phyloP scores from a whole-genome alignment of 2,797 vertebrate genomes.

The Borostomias antarcticus region DNA sequence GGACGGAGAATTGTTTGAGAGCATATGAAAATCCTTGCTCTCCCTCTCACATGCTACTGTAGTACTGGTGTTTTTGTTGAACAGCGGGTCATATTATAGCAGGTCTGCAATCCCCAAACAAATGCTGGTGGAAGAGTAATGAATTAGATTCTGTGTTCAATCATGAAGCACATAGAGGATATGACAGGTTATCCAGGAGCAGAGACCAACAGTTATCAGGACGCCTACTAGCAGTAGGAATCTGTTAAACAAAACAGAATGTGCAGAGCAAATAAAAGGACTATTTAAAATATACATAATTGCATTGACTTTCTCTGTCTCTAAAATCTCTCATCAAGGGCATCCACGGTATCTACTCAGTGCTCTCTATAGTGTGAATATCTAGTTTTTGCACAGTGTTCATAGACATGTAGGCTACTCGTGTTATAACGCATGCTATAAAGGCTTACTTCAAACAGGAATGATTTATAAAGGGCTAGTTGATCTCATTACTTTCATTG shows the following conservation, averaged over 20 bases:
- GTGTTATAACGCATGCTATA: not conserved
- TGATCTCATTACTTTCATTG: not conserved
- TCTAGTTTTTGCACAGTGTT: too few relatives aligned
- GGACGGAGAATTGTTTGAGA: too few relatives aligned
- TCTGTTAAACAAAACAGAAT: too few relatives aligned
- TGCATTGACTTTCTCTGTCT: too few relatives aligned
- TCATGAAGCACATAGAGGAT: slow-evolving; percentile 51
- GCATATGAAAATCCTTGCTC: slow-evolving; percentile 37
- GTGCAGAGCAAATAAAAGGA: too few relatives aligned
- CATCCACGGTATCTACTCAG: too few relatives aligned
- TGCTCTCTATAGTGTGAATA: too few relatives aligned
- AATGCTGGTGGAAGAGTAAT: slow-evolving; percentile 58
- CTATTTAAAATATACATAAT: too few relatives aligned
- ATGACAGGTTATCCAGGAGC: slow-evolving; percentile 32
- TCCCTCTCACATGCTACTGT: slow-evolving; percentile 30
- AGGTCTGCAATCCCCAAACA: slow-evolving; percentile 51
- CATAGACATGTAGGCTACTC: not conserved
- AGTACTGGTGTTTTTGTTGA: slow-evolving; percentile 31
- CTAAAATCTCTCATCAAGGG: not conserved
- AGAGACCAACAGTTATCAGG: slow-evolving; percentile 11
- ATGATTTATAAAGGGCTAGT: slow-evolving; percentile 31
- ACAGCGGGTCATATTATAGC: slow-evolving; percentile 32
- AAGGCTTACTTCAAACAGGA: not conserved
- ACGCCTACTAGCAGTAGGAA: slow-evolving; percentile 2
- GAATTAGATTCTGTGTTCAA: slow-evolving; percentile 56